Conservation (phyloP, 2,797 vertebrate genomes). For the Hyperoplus immaculatus region DNA sequence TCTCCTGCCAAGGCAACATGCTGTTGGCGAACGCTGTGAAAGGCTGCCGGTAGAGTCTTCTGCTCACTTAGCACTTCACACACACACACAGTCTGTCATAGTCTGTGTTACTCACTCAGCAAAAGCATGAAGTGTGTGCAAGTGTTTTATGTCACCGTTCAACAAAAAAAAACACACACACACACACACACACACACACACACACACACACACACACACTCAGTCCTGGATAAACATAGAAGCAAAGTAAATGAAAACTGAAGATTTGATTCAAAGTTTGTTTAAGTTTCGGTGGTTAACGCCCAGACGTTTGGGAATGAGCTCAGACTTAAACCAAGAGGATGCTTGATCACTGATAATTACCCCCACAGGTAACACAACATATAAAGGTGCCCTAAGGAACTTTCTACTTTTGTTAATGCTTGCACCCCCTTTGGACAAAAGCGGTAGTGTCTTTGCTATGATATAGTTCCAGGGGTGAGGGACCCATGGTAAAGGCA, state of each 20-base stretch:
- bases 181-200: too few relatives aligned
- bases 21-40: conserved; percentile 77
- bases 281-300: conserved; percentile 10
- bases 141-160: conserved; percentile 41
- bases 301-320: conserved; percentile 14
- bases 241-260: conserved; percentile 43
- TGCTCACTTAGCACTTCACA: conserved; percentile 82
- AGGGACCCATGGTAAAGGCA: too few relatives aligned
- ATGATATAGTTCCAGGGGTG: too few relatives aligned
- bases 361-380: conserved; percentile 31
- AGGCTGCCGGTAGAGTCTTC: conserved; percentile 72
- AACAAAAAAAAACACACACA: conserved; percentile 6
- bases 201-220: neutral
- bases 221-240: conserved; percentile 46
- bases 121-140: conserved; percentile 55
- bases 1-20: conserved; percentile 80
- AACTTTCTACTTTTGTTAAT: too few relatives aligned
- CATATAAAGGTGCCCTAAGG: neutral
- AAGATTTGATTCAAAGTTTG: conserved; percentile 30
- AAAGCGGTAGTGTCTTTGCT: too few relatives aligned
- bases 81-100: conserved; percentile 74
- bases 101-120: conserved; percentile 74
- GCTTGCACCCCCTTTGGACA: too few relatives aligned
- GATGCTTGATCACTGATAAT: conserved; percentile 37
- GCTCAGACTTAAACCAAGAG: conserved; percentile 33